Evolutionary conservation across 2,797 vertebrate species (phyloP), one percentile per base, ranked within the genome.

Genomic region (Meda fulgida): DNA sequence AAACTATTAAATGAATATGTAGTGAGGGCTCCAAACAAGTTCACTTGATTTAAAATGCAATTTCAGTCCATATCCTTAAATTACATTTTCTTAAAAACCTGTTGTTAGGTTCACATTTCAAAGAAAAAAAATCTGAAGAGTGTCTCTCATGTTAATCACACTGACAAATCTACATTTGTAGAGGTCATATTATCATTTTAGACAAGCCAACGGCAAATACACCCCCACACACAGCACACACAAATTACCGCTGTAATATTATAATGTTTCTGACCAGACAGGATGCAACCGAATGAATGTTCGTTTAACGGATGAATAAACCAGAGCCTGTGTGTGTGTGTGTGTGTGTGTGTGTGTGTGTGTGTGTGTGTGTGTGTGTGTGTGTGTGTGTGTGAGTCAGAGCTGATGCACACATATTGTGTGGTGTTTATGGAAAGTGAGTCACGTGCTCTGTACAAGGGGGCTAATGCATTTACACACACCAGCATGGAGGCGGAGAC

Each of bases 241-340:
- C 40, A 26, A 19, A 26, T 38, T 38, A 34, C 4, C 5, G n/a
- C 53, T 38, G 21, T 66, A 63, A 63, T 31, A 85, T 80, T 38
- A 48, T 65, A 85, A 63, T 0, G 67, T 18, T 72, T 43, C 77
- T 69, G 29, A 80, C 77, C 67, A 85, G 76, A 79, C 67, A 38
- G 77, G 38, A 79, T 80, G 40, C 72, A 80, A 85, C 53, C 3
- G 23, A 80, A 84, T 84, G 75, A 82, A 73, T 48, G 67, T 85
- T 80, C 1, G 19, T 73, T 81, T 67, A 53, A 78, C 4, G 26
- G 40, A 65, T 79, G 79, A 78, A 84, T 72, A 78, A 77, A n/a
- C 60, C 53, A 26, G 53, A 38, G 51, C 58, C 53, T 40, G 34
- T 51, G 34, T 72, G 67, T 76, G 21, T 46, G 76, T 38, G 31